Evolutionary conservation across 2,113 vertebrate genomes (phyloP), one percentile per base, ranked within the genome.

Genomic region (Osmerus eperlanus): DNA sequence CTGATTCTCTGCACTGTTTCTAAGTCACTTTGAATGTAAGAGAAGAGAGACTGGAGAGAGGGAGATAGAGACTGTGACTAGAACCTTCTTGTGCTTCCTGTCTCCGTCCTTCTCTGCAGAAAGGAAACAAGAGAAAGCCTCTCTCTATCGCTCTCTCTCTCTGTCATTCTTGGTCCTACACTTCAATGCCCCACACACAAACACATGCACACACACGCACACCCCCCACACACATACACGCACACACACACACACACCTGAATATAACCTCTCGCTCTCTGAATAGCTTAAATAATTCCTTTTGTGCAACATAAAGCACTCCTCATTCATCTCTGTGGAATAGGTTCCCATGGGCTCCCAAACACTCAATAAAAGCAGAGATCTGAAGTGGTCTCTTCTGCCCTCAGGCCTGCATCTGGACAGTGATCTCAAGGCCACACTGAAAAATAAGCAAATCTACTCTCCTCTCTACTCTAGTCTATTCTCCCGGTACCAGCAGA

Each of bases 271-370:
- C 18, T 58, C 56, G 29, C n/a, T 28, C 16, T 32, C 13, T 60
- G 67, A 83, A 75, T 0, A 66, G 65, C 41, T 60, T 87, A 59
- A 89, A 88, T 87, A 78, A 87, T 85, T 89, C 77, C 67, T 65
- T 86, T 84, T 86, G 79, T 83, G 72, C 58, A 81, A 65, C 72
- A 68, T 29, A 63, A 81, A 77, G 65, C 60, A 64, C 63, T 25
- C 75, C 72, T 66, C 67, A 79, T 74, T 69, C 29, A 41, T 81
- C 74, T 25, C 32, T 76, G 32, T 15, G 1, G 74, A 79, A 79
- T 56, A 72, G 65, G 67, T 25, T 81, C 77, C 78, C 79, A 19
- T 52, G 82, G 81, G 77, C 53, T 55, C 54, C 68, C 6, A 76
- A 51, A 77, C 69, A 81, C 72, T 80, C 66, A 79, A 73, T 82